These are phyloP conservation scores for Saturnia japonica DNA, from an alignment of 2,888 invertebrate genomes.

Conservation along the genomic window DNA sequence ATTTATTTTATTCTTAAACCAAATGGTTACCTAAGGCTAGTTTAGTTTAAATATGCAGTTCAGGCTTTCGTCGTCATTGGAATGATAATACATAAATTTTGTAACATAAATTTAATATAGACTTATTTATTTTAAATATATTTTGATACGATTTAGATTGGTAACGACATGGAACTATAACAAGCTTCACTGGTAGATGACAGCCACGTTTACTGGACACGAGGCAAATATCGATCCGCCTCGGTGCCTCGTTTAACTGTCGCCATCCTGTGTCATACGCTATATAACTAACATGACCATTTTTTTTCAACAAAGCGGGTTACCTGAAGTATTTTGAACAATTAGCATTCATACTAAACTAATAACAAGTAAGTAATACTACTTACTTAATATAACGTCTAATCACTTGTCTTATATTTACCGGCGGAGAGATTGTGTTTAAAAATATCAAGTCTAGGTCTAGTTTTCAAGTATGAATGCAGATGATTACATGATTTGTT, in stretches of 20 bases:
- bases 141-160: not conserved
- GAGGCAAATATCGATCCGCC: conserved; percentile 36
- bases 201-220: conserved; percentile 39
- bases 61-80: not conserved
- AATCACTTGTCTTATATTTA: no score
- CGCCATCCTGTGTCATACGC: conserved; percentile 41
- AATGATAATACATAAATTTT: not conserved
- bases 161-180: not conserved
- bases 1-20: no score
- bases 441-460: no score
- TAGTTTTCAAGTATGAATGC: no score
- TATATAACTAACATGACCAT: conserved; percentile 12
- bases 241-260: conserved; percentile 46
- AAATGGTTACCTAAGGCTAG: no score
- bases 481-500: no score
- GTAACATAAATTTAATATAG: not conserved
- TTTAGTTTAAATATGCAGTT: not conserved
- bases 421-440: no score
- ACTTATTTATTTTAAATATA: not conserved
- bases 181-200: conserved; percentile 19
- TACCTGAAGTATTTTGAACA: no score
- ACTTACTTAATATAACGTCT: no score
- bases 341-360: no score
- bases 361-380: no score
- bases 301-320: no score